Evolutionary conservation across 2,888 invertebrate genomes (phyloP), one percentile per base, ranked within the genome.

Genomic region (Drosophila longiperda): DNA sequence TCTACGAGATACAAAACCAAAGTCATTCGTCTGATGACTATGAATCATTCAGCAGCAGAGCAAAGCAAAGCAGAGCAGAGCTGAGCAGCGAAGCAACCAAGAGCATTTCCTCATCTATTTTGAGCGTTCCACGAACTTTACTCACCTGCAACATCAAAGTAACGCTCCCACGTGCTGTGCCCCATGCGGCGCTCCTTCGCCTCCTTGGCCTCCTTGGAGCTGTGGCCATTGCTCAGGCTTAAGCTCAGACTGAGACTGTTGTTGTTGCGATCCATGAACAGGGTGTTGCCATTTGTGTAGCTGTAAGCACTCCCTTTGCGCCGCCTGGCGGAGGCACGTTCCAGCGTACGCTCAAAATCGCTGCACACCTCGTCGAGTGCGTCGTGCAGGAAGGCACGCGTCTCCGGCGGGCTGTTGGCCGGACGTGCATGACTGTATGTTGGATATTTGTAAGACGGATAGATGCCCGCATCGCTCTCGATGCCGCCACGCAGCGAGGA

Each of bases 341-440:
- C 95, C 71, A 96, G 92, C 26, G 96, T 95, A 80, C 95, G 94
- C 91, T 96, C 96, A 90, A 96, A 96, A 92, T 96, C 96, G 64
- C 94, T 94, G 67, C 96, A 95, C 66, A 95, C 96, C 91, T 95
- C 94, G 75, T 94, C 93, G 67, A 95, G 93, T 15, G 93, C 94
- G 75, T 94, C 94, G 58, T 90, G 92, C 3, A 93, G 77, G 75
- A 93, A 93, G 71, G 92, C 92, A 48, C 92, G 89, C 52, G 92
- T 91, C 83, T 92, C 93, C 72, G 92, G 92, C 69, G 93, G 91
- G 83, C 92, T 92, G 57, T 90, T 86, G 38, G 60, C 79, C 75
- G 78, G 78, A 60, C 73, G 73, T 48, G 72, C 67, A 65, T 57
- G 66, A 7, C 64, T 58, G 12, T 58, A 80, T 52, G 38, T 57